phyloP scores from a whole-genome alignment of 2,888 invertebrate species.

The Orthosia gracilis region DNA sequence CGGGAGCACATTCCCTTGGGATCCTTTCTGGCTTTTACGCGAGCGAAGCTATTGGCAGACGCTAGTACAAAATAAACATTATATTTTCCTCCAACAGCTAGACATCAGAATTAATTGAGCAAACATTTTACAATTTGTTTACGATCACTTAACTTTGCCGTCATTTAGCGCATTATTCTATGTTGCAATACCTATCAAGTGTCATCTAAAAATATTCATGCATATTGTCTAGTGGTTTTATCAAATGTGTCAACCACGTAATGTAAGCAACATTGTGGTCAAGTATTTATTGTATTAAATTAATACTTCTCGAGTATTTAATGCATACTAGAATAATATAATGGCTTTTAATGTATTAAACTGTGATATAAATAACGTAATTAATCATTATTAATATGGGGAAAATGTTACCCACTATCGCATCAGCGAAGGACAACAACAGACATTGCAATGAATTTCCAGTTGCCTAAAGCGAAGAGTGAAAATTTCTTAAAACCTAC shows the following conservation, averaged over 20 bases:
- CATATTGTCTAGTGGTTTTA: background rate
- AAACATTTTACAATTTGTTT: background rate
- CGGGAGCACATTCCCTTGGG: too few relatives aligned
- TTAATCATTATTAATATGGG: background rate
- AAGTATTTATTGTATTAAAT: background rate
- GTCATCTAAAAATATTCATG: conserved; percentile 31
- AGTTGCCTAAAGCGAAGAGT: too few relatives aligned
- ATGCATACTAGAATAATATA: background rate
- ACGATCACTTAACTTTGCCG: background rate
- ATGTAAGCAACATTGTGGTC: conserved; percentile 1
- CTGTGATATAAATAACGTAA: too few relatives aligned
- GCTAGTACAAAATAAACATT: background rate
- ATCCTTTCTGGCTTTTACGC: too few relatives aligned
- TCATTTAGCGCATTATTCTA: background rate
- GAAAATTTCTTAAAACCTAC: too few relatives aligned
- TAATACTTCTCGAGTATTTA: background rate
- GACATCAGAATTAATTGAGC: background rate
- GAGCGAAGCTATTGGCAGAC: too few relatives aligned
- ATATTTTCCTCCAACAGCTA: background rate
- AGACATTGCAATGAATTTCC: too few relatives aligned
- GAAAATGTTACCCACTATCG: background rate
- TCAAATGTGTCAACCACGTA: conserved; percentile 4
- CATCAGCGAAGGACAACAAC: too few relatives aligned
- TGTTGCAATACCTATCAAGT: background rate
- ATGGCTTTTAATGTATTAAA: background rate